These are phyloP conservation scores for Pterophyllum scalare DNA, from an alignment of 2,113 vertebrate genomes.

Conservation along the genomic window DNA sequence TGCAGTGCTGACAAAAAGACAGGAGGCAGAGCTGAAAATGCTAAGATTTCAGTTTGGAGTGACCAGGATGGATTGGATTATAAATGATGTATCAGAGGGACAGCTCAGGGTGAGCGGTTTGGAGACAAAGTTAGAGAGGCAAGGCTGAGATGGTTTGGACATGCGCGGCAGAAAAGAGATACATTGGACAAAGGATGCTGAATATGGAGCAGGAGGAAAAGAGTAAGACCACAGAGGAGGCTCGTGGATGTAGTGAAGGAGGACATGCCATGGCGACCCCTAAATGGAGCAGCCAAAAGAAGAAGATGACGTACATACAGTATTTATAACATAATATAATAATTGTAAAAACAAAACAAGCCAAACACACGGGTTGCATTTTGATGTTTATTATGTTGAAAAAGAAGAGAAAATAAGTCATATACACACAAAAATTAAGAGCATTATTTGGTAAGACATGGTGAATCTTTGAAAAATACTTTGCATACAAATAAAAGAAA, in stretches of 20 bases:
- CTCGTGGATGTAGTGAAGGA: too few relatives aligned
- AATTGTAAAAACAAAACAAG: neutral
- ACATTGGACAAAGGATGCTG: too few relatives aligned
- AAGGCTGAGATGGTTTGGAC: too few relatives aligned
- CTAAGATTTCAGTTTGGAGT: neutral
- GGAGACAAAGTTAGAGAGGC: too few relatives aligned
- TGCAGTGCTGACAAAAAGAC: neutral
- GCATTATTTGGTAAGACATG: conserved; percentile 58
- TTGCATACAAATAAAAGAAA: conserved; percentile 72
- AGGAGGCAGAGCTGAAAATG: neutral
- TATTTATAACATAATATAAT: neutral
- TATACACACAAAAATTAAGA: conserved; percentile 75
- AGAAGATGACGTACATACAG: too few relatives aligned
- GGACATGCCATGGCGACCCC: neutral
- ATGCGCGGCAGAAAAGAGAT: too few relatives aligned
- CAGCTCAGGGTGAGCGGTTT: too few relatives aligned
- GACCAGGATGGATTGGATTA: neutral
- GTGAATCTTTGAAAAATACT: conserved; percentile 76
- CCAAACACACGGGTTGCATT: conserved; percentile 47
- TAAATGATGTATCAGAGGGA: too few relatives aligned
- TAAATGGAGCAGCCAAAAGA: neutral
- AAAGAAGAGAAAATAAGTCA: conserved; percentile 69
- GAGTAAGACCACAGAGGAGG: too few relatives aligned
- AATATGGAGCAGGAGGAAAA: too few relatives aligned
- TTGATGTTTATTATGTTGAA: conserved; percentile 80